Evolutionary conservation across 30 jellyfish, hydroid and myxozoan genomes (phyloP).

Genomic region (Cassiopea xamachana): DNA sequence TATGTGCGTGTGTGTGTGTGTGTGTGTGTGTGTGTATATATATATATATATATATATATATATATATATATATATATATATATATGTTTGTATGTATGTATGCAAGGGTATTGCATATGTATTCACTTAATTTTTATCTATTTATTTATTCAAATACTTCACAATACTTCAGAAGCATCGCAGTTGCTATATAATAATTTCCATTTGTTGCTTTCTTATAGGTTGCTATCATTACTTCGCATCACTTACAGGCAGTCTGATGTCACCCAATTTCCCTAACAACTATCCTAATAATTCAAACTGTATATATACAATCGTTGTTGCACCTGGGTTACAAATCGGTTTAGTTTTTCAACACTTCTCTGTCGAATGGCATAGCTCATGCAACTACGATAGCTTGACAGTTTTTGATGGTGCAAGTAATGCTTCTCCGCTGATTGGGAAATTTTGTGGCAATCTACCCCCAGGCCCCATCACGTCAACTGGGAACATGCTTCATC

Average conservation of each 20-base stretch:
- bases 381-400: slow-evolving; percentile 77
- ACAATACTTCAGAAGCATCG: too few species aligned
- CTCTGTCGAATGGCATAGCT: slow-evolving; percentile 65
- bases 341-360: slow-evolving; percentile 58
- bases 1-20: too few species aligned
- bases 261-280: slow-evolving; percentile 83
- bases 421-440: slow-evolving; percentile 65
- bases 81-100: too few species aligned
- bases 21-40: too few species aligned
- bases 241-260: slow-evolving; percentile 56
- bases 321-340: slow-evolving; percentile 76
- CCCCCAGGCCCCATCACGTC: slow-evolving; percentile 83
- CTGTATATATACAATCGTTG: slow-evolving; percentile 82
- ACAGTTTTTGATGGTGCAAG: slow-evolving; percentile 86
- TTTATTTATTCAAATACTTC: too few species aligned
- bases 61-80: too few species aligned
- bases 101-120: too few species aligned
- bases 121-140: too few species aligned
- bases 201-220: background rate
- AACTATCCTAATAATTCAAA: slow-evolving; percentile 73
- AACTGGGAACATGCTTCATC: slow-evolving; percentile 67
- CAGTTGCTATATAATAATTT: too few species aligned
- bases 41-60: too few species aligned
- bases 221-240: slow-evolving; percentile 75
- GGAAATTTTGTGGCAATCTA: slow-evolving; percentile 75